These are phyloP conservation scores for Invenusta paracnida DNA, from an alignment of 2,888 invertebrate genomes.

Conservation along the genomic window DNA sequence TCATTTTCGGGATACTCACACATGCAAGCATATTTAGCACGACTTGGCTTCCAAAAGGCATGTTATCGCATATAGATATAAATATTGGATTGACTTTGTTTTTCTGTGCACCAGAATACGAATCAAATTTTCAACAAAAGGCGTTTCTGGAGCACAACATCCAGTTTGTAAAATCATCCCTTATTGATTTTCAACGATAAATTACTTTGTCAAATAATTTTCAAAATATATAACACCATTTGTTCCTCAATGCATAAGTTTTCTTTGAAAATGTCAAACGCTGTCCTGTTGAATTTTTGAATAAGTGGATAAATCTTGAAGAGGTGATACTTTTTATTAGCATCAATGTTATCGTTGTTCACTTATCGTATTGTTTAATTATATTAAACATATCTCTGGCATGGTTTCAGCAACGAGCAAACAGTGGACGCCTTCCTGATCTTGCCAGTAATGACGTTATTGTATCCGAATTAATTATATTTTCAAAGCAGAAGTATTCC, in stretches of 20 bases:
- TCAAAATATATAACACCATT: not conserved
- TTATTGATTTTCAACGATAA: not conserved
- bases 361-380: not conserved
- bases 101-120: not conserved
- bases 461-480: not conserved
- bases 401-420: not conserved
- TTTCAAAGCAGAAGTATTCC: not conserved
- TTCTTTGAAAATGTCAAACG: not conserved
- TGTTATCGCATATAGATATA: not conserved
- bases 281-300: not conserved
- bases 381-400: not conserved
- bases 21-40: not conserved
- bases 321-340: not conserved
- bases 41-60: not conserved
- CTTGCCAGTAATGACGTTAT: not conserved
- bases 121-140: not conserved
- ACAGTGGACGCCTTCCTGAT: not conserved
- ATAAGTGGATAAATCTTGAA: not conserved
- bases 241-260: not conserved
- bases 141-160: not conserved
- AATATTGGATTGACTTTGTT: not conserved
- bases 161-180: not conserved
- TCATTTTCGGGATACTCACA: not conserved
- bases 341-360: not conserved
- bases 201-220: not conserved